Percentiles rank a stretch among this genome's conserved stretches.
Evolutionary conservation across 2,797 vertebrate species (phyloP).

Genomic region (Sternotherus odoratus): DNA sequence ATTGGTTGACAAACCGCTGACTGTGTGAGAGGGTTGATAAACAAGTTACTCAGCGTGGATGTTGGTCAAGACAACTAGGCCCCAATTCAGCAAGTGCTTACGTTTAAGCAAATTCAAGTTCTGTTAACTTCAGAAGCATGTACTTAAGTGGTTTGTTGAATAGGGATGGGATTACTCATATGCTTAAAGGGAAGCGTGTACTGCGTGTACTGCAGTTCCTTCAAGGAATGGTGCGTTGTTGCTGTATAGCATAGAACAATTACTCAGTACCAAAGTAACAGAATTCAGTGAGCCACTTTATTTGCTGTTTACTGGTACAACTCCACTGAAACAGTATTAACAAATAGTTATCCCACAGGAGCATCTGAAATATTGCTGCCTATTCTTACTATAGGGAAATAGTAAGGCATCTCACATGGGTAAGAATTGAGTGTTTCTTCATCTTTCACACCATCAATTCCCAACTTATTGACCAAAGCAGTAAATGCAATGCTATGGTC

Average conservation of each 20-base stretch:
- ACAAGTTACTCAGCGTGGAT: not conserved
- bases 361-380: not conserved
- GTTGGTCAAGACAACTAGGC: not conserved
- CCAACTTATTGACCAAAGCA: not conserved
- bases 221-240: not conserved
- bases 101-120: not conserved
- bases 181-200: not conserved
- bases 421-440: not conserved
- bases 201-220: not conserved
- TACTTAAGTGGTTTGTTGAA: not conserved
- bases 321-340: not conserved
- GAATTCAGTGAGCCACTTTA: not conserved
- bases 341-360: fast-evolving
- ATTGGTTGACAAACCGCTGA: not conserved
- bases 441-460: not conserved
- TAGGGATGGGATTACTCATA: not conserved
- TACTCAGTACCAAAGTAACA: not conserved
- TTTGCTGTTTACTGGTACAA: not conserved
- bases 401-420: not conserved
- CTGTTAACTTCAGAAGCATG: not conserved
- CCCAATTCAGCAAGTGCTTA: not conserved
- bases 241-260: fast-evolving
- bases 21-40: not conserved
- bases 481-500: not conserved
- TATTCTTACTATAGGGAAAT: not conserved